phyloP scores from a whole-genome alignment of 1,140 invertebrate species.

The Drosophila erecta region DNA sequence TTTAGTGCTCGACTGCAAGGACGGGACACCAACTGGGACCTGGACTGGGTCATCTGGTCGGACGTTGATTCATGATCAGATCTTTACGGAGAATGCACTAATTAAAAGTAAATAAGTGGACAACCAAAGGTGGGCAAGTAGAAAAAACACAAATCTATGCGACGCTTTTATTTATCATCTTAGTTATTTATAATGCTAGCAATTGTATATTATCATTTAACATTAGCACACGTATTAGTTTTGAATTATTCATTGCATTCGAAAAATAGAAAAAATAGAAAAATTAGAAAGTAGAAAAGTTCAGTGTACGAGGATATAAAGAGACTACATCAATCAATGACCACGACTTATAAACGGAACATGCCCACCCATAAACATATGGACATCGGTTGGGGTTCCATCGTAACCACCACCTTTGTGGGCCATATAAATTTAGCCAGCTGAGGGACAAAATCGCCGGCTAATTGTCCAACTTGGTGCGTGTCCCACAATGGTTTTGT shows the following conservation, averaged over 20 bases:
- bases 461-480: conserved; percentile 10
- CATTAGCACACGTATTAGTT: no score
- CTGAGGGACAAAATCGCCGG: neutral
- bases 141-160: no score
- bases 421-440: neutral
- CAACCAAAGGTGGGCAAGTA: no score
- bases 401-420: conserved; percentile 5
- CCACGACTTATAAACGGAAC: conserved; percentile 10
- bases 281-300: neutral
- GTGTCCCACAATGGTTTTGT: conserved; percentile 34
- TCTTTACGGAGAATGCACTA: conserved; percentile 22
- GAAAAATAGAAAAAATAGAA: no score
- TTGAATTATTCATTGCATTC: neutral
- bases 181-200: no score
- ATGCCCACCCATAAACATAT: neutral
- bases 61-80: neutral
- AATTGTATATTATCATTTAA: no score
- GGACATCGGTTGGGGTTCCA: neutral
- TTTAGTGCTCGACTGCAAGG: conserved; percentile 1
- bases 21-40: neutral
- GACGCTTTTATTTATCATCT: no score
- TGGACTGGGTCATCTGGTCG: conserved; percentile 2
- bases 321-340: conserved; percentile 7
- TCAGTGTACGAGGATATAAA: neutral
- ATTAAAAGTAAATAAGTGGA: conserved; percentile 23